Percentiles rank a stretch among this genome's conserved stretches.
Evolutionary conservation across 2,797 vertebrate species (phyloP).

Genomic region (Somateria mollissima): DNA sequence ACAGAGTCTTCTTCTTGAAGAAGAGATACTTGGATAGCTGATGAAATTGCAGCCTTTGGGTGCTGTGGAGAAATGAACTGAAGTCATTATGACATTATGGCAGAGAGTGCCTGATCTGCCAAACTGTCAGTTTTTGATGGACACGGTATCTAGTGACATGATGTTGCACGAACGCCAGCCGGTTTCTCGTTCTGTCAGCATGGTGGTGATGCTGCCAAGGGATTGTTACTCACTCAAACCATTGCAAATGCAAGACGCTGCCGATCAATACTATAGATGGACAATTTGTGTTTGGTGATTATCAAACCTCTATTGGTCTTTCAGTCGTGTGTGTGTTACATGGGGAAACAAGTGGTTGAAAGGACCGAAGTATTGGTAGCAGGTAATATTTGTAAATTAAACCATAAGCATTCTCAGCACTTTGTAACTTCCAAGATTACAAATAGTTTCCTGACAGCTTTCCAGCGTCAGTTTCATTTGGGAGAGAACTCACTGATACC

Average conservation of each 20-base stretch:
- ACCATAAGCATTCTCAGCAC: not conserved
- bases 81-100: constrained; percentile 67
- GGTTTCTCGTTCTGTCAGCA: constrained; percentile 50
- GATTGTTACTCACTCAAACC: constrained; percentile 36
- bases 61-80: constrained; percentile 25
- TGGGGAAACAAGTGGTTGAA: not conserved
- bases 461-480: constrained; percentile 18
- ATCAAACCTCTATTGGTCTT: not conserved
- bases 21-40: constrained; percentile 40
- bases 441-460: constrained; percentile 32
- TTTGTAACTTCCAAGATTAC: constrained; percentile 16
- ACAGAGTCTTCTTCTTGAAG: constrained; percentile 37
- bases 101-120: constrained; percentile 53
- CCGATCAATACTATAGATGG: constrained; percentile 39
- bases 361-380: not conserved
- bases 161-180: constrained; percentile 22
- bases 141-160: constrained; percentile 50
- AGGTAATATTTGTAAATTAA: constrained; percentile 43
- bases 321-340: not conserved
- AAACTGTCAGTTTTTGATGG: constrained; percentile 64
- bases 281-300: not conserved
- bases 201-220: constrained; percentile 54
- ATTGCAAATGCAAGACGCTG: constrained; percentile 18
- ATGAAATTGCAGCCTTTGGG: constrained; percentile 58
- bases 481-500: not conserved